Evolutionary conservation across 1,140 invertebrate species (phyloP), one percentile per base, ranked within the genome.

Genomic region (Drosophila ambigua): DNA sequence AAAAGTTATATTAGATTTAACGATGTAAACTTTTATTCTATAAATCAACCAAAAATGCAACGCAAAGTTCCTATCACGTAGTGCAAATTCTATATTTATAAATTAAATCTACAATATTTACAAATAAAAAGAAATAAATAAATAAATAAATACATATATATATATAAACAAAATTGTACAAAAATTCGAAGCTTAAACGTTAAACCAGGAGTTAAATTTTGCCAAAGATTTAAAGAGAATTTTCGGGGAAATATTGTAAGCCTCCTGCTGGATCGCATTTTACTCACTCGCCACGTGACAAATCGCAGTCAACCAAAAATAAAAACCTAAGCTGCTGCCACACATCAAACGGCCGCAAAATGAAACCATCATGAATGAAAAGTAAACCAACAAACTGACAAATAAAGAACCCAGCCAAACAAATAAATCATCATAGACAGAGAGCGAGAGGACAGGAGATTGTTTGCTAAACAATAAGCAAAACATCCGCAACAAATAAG

Each of bases 61-160:
- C 46, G 48, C 6, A 69, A 76, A 88, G 83, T 87, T 87, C 83
- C 82, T 88, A 88, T 58, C 23, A 55, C 11, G 45, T 66, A 87
- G 75, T 71, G 59, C 61, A 68, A 72, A 24, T 24, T 54, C 41
- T 57, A 62, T 39, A 35, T 9, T 23, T 13, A 50, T 57, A 51
- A 50, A 48, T 50, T 2, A 44, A 49, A 60, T 24, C 41, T 67
- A 65, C 11, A 45, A 58, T 28, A 50, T 57, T 15, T 48, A 48
- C 20, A 48, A 2, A 20, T 57, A 50, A 31, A n/a, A n/a, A n/a
- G n/a, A 16, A 16, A 16, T 16, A 11, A 26, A 6, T 4, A 60
- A 28, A 44, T 54, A 24, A 20, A 53, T 50, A 72, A 59, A 31
- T 26, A 62, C 15, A 20, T 11, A 43, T 23, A 41, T 20, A 2